Conservation (phyloP, 2,888 invertebrate genomes). For the Agonopterix subpropinquella region DNA sequence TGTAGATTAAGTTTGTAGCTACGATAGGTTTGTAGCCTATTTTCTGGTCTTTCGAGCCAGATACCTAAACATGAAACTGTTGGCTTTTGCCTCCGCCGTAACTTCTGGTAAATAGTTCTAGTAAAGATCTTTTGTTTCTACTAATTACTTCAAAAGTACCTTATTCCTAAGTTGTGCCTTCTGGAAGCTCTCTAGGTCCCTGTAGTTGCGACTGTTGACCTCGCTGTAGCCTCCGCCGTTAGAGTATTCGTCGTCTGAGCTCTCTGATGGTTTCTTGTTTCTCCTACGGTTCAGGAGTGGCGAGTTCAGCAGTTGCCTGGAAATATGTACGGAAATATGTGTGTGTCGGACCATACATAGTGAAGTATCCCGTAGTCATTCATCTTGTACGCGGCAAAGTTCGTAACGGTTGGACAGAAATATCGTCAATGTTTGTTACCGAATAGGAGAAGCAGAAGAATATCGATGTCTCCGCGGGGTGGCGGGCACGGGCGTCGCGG, state of each 20-base stretch:
- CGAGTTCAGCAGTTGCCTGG: slow-evolving; percentile 86
- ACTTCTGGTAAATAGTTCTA: no score
- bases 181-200: slow-evolving; percentile 93
- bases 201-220: slow-evolving; percentile 83
- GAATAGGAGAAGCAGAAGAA: slow-evolving; percentile 87
- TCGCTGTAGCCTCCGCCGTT: slow-evolving; percentile 60
- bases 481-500: slow-evolving; percentile 56
- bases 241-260: slow-evolving; percentile 86
- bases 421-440: slow-evolving; percentile 35
- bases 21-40: no score
- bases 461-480: slow-evolving; percentile 72
- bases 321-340: background rate
- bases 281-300: slow-evolving; percentile 86
- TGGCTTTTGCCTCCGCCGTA: no score
- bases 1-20: no score
- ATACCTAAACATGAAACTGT: no score
- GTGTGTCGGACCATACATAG: no score
- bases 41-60: no score
- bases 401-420: no score
- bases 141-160: slow-evolving; percentile 63
- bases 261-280: slow-evolving; percentile 85
- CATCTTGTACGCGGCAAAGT: no score
- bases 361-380: no score
- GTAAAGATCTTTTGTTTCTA: no score
- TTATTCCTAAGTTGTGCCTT: slow-evolving; percentile 94